Evolutionary conservation across 2,113 vertebrate species (phyloP).

Genomic region (Amazona vittata): DNA sequence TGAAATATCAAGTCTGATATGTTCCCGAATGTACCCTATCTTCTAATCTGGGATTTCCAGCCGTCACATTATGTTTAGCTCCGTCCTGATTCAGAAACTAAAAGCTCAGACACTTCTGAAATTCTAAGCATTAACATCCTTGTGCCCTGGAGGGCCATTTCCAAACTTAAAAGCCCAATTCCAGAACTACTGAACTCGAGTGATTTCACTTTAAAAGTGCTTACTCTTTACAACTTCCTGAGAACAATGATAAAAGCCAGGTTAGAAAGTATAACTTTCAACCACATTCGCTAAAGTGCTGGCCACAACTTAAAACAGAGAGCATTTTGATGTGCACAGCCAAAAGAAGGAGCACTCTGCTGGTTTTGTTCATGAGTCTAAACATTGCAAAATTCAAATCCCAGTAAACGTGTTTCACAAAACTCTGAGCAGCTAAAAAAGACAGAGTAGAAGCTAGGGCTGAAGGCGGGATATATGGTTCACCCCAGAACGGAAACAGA

Average conservation of each 20-base stretch:
- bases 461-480: not conserved
- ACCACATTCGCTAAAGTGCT: not conserved
- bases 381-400: not conserved
- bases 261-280: constrained; percentile 19
- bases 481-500: not conserved
- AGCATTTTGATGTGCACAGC: not conserved
- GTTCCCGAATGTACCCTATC: not conserved
- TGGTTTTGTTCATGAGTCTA: not conserved
- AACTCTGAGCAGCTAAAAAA: not conserved
- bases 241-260: constrained; percentile 26
- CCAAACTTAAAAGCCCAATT: not conserved
- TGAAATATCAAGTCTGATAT: not conserved
- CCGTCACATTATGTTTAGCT: not conserved
- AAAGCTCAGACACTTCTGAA: constrained; percentile 9
- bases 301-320: not conserved
- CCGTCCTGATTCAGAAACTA: not conserved
- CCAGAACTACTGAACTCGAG: not conserved
- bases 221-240: constrained; percentile 51
- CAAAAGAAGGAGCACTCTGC: not conserved
- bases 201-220: constrained; percentile 22
- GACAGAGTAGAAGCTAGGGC: not conserved
- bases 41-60: not conserved
- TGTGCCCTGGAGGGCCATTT: not conserved
- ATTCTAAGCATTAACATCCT: not conserved
- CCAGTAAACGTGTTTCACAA: not conserved